These are phyloP conservation scores for Propsilocerus akamusi DNA, from an alignment of 1,140 invertebrate genomes.

Conservation along the genomic window DNA sequence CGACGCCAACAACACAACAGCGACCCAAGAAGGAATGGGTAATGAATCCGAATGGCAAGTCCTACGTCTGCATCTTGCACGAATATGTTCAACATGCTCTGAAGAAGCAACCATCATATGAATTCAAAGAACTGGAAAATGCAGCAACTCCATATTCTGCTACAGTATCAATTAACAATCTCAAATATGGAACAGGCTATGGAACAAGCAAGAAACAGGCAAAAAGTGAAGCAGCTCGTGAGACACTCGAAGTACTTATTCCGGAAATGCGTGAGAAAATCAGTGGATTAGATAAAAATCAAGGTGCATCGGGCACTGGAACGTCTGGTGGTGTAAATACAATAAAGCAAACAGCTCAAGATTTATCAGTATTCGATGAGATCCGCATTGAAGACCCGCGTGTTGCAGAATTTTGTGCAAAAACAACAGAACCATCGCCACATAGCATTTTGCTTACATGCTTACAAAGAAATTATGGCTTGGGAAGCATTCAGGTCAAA, in stretches of 20 bases:
- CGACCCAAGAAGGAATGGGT: conserved; percentile 59
- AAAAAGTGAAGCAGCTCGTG: conserved; percentile 77
- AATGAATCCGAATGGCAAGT: conserved; percentile 84
- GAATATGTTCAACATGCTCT: conserved; percentile 90
- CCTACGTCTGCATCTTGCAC: conserved; percentile 90
- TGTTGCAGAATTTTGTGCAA: conserved; percentile 82
- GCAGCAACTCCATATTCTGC: conserved; percentile 84
- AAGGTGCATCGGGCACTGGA: conserved; percentile 29
- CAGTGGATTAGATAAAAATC: conserved; percentile 31
- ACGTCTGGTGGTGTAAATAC: conserved; percentile 40
- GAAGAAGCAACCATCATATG: conserved; percentile 82
- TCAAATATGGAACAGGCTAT: conserved; percentile 81
- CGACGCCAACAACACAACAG: conserved; percentile 8
- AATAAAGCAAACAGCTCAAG: conserved; percentile 7
- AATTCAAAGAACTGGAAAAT: conserved; percentile 87
- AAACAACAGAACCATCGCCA: conserved; percentile 86
- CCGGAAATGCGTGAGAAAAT: conserved; percentile 78
- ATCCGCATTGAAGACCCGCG: conserved; percentile 84
- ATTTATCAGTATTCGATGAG: conserved; percentile 74
- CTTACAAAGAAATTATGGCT: conserved; percentile 80
- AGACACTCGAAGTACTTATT: conserved; percentile 81
- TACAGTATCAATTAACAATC: conserved; percentile 76
- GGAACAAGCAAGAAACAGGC: conserved; percentile 91
- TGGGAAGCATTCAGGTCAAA: conserved; percentile 72
- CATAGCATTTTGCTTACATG: conserved; percentile 86